Evolutionary conservation across 2,888 invertebrate genomes (phyloP).

Genomic region (Sinelater perroti): DNA sequence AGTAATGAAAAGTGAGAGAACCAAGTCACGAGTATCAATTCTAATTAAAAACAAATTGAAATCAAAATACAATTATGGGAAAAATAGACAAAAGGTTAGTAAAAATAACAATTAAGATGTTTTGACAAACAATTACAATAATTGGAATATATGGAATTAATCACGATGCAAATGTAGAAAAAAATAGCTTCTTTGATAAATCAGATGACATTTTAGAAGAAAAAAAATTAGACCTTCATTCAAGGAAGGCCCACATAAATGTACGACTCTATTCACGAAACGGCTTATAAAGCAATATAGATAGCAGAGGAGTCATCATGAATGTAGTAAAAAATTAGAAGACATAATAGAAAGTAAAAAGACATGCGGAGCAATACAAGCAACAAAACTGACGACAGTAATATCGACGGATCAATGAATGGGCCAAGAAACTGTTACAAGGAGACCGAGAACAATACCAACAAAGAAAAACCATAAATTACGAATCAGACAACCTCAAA

Average conservation of each 20-base stretch:
- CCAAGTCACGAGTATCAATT: no score
- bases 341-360: neutral
- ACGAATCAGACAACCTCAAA: neutral
- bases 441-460: neutral
- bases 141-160: no score
- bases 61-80: no score
- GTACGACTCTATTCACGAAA: conserved; percentile 1
- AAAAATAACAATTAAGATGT: no score
- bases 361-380: neutral
- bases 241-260: neutral
- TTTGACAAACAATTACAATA: no score
- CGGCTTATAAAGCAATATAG: neutral
- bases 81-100: no score
- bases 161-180: no score
- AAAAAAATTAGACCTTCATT: neutral
- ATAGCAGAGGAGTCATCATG: neutral
- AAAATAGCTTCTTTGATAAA: no score
- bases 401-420: neutral
- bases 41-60: no score
- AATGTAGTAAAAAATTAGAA: neutral
- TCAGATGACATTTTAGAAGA: no score
- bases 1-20: no score
- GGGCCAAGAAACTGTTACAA: no score
- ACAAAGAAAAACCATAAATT: neutral
- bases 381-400: neutral